Evolutionary conservation across 2,113 vertebrate species (phyloP).

Genomic region (Noturus placidus): DNA sequence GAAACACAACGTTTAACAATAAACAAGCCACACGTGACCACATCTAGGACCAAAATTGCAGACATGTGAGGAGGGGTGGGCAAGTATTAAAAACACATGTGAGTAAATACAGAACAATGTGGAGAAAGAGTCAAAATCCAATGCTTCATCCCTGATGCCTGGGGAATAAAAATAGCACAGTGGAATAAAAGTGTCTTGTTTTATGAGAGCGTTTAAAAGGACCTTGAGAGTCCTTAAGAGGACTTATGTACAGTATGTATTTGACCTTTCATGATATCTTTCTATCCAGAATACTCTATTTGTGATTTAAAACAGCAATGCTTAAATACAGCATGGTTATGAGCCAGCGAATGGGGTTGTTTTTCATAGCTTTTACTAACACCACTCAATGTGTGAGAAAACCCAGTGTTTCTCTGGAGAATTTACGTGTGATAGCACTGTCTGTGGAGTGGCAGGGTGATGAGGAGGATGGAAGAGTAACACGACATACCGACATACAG

Average conservation of each 20-base stretch:
- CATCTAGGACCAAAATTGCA: slow-evolving; percentile 70
- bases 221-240: not conserved
- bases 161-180: slow-evolving; percentile 33
- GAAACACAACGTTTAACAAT: slow-evolving; percentile 85
- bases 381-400: not conserved
- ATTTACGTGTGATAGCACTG: not conserved
- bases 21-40: slow-evolving; percentile 70
- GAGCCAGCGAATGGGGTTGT: not conserved
- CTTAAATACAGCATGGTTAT: not conserved
- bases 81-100: slow-evolving; percentile 40
- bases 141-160: slow-evolving; percentile 11
- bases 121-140: not conserved
- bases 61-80: slow-evolving; percentile 37
- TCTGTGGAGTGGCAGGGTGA: not conserved
- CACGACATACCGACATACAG: not conserved
- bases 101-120: slow-evolving; percentile 19
- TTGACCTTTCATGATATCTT: not conserved
- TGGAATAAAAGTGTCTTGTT: not conserved
- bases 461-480: not conserved
- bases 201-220: not conserved
- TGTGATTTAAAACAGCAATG: not conserved
- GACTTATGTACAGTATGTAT: not conserved
- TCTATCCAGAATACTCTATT: not conserved
- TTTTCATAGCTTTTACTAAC: slow-evolving; percentile 28
- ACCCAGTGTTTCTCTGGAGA: not conserved